Percentiles rank a stretch among this genome's conserved stretches.
These are phyloP conservation scores for Phortica variegata DNA, from an alignment of 1,140 invertebrate species.

Conservation along the genomic window DNA sequence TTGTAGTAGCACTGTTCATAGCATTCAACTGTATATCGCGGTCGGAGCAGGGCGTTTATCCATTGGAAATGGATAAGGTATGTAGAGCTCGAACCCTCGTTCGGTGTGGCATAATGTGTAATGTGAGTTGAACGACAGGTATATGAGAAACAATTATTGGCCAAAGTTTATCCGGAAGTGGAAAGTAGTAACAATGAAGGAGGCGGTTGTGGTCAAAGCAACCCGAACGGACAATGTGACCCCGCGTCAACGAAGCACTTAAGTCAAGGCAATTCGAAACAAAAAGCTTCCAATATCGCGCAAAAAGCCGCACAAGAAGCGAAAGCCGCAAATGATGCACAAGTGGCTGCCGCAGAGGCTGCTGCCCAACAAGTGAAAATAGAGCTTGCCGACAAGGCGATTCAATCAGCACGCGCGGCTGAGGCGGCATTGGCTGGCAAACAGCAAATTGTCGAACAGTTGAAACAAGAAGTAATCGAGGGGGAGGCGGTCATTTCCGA, in stretches of 20 bases:
- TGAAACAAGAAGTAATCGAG: slow-evolving; percentile 64
- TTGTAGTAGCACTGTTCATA: too few relatives aligned
- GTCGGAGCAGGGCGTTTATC: too few relatives aligned
- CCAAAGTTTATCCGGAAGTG: slow-evolving; percentile 4
- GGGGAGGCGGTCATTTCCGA: slow-evolving; percentile 66
- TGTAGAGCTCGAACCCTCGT: too few relatives aligned
- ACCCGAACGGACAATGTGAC: neutral
- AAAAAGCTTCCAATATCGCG: slow-evolving; percentile 63
- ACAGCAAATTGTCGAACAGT: slow-evolving; percentile 63
- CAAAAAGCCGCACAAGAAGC: slow-evolving; percentile 68
- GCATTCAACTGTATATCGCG: too few relatives aligned
- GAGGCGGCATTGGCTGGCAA: slow-evolving; percentile 67
- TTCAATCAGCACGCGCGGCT: slow-evolving; percentile 67
- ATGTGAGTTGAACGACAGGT: too few relatives aligned
- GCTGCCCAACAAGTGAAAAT: slow-evolving; percentile 68
- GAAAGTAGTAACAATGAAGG: neutral
- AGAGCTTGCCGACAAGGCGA: slow-evolving; percentile 67
- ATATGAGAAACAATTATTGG: too few relatives aligned
- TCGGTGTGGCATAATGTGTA: too few relatives aligned
- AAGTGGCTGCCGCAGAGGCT: slow-evolving; percentile 66
- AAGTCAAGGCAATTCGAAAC: slow-evolving; percentile 4
- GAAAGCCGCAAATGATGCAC: slow-evolving; percentile 66
- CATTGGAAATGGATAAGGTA: too few relatives aligned
- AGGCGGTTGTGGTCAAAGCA: neutral
- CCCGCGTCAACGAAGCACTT: too few relatives aligned